These are phyloP conservation scores for Cheilinus undulatus DNA, from an alignment of 2,113 vertebrate genomes.

Conservation along the genomic window DNA sequence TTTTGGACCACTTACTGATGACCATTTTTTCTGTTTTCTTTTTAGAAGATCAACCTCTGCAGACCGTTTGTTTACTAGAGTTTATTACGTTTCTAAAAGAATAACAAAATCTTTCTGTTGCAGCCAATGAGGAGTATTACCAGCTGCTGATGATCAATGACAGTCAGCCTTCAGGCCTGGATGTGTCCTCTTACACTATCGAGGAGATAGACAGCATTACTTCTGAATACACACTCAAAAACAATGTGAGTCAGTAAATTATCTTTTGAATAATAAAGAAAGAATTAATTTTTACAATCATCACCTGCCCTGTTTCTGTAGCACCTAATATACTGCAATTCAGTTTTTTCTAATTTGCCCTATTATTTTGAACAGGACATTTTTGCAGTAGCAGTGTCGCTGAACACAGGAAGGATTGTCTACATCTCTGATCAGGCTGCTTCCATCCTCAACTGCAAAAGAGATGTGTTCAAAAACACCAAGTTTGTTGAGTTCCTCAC, in stretches of 20 bases:
- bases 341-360: background rate
- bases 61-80: no score
- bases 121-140: constrained; percentile 97
- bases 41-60: no score
- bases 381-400: constrained; percentile 93
- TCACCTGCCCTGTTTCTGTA: no score
- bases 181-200: constrained; percentile 90
- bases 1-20: no score
- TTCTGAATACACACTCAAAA: constrained; percentile 92
- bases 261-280: background rate
- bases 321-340: no score
- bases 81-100: no score
- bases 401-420: constrained; percentile 92
- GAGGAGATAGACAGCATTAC: constrained; percentile 91
- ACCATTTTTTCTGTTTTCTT: no score
- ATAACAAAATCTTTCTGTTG: background rate
- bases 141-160: constrained; percentile 91
- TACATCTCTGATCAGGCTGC: constrained; percentile 94
- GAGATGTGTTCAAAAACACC: constrained; percentile 87
- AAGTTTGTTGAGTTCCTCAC: constrained; percentile 96
- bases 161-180: constrained; percentile 86
- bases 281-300: no score
- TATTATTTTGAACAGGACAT: constrained; percentile 85
- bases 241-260: constrained; percentile 82
- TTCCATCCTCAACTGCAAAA: constrained; percentile 90